Evolutionary conservation across 2,113 vertebrate genomes (phyloP), one percentile per base, ranked within the genome.

Genomic region (Stercorarius parasiticus): DNA sequence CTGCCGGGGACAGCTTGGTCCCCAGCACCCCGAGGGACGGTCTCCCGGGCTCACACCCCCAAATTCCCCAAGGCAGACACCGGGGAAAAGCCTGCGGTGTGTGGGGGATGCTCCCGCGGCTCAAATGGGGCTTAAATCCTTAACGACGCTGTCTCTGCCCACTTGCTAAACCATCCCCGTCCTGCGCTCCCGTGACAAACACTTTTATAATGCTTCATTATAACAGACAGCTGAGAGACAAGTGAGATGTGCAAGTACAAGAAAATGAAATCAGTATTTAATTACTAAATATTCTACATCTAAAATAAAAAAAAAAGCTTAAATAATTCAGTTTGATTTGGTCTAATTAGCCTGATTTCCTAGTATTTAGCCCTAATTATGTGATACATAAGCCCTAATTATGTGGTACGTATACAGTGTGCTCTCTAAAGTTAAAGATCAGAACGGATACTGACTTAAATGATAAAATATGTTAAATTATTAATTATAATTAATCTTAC

Each of bases 271-370:
- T 98, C 97, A 97, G 93, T 70, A 20, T 98, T 98, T 98, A 98
- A 98, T 98, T 98, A 98, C 98, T 94, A 98, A 98, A 98, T 97
- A 98, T 95, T 95, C 98, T 97, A 97, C 97, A 96, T 98, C 96
- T 98, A 97, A 98, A 98, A 98, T 97, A 96, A 82, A 98, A 98
- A 98, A 97, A 98, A 98, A 98, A 95, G 95, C 98, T 98, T 98
- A 98, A 98, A 98, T 98, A 98, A 98, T 98, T 98, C 98, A 98
- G 98, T 98, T 98, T 98, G 98, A 98, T 98, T 98, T 98, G 95
- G 96, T 98, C 98, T 98, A 98, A 98, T 98, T 98, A 98, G 98
- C 95, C 98, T 98, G 98, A 98, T 98, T 98, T 98, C 98, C 98
- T 98, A 98, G 98, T 98, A 98, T 98, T 98, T 98, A 98, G 98